These are phyloP conservation scores for Odocoileus hemionus DNA, from an alignment of 2,113 vertebrate species.

Conservation along the genomic window DNA sequence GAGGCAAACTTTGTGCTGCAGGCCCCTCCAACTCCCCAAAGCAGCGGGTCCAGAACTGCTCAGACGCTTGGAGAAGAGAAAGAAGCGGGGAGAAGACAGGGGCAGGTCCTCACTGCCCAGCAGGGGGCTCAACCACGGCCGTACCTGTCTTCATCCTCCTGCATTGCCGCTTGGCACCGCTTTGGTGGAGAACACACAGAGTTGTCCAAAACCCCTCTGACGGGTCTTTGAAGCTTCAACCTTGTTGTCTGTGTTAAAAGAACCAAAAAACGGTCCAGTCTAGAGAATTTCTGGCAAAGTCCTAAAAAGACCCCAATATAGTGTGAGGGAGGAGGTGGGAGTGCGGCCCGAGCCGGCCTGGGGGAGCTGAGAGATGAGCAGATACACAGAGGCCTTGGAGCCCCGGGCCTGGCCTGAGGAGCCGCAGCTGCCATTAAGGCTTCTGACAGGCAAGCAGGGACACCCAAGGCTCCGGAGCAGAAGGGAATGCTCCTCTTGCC, in stretches of 20 bases:
- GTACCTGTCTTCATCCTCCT: background rate
- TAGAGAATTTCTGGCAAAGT: background rate
- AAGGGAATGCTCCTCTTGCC: background rate
- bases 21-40: rapidly evolving
- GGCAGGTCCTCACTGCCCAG: background rate
- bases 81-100: background rate
- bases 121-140: background rate
- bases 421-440: rapidly evolving
- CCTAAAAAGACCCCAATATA: background rate
- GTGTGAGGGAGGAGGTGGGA: background rate
- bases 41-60: background rate
- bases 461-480: background rate
- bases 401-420: background rate
- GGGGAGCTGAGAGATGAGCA: rapidly evolving
- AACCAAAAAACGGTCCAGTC: background rate
- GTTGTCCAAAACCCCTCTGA: background rate
- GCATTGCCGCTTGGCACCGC: background rate
- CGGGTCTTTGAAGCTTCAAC: background rate
- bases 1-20: background rate
- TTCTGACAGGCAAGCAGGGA: background rate
- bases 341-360: background rate
- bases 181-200: background rate
- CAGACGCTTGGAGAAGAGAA: background rate
- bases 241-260: background rate
- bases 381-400: rapidly evolving